These are phyloP conservation scores for Zoroaster sp. DNA, from an alignment of 53 echinoderm and acorn worm species.

Conservation along the genomic window DNA sequence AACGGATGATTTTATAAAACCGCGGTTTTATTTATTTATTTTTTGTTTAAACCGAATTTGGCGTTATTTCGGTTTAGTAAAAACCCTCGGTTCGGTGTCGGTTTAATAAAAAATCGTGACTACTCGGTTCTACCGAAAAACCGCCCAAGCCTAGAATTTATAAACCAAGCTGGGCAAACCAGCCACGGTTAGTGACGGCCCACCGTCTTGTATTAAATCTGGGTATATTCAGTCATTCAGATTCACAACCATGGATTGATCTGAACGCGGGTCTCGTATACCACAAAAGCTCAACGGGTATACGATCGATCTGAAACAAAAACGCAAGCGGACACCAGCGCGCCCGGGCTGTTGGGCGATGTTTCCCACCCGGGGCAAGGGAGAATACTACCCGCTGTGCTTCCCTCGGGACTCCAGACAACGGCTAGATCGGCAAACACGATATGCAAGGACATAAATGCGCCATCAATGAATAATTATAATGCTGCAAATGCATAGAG, in stretches of 20 bases:
- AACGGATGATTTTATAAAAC: too few species aligned
- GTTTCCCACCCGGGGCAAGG: conserved; percentile 54
- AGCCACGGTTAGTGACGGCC: background rate
- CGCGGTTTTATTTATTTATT: too few species aligned
- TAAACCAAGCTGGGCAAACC: background rate
- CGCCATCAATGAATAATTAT: conserved; percentile 57
- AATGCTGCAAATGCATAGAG: conserved; percentile 32
- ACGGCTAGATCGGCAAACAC: conserved; percentile 57
- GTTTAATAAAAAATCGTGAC: too few species aligned
- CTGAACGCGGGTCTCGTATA: background rate
- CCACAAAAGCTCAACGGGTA: background rate
- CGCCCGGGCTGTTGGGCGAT: conserved; percentile 16
- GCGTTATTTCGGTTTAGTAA: too few species aligned
- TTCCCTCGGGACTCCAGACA: conserved; percentile 55
- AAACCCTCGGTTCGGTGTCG: too few species aligned
- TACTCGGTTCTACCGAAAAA: too few species aligned
- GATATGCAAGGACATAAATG: conserved; percentile 54
- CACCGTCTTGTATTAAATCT: background rate
- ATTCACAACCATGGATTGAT: background rate
- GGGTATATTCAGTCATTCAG: background rate
- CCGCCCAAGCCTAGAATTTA: too few species aligned
- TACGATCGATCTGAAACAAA: conserved; percentile 54
- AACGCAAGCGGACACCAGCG: conserved; percentile 42
- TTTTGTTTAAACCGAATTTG: too few species aligned
- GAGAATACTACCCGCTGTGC: conserved; percentile 47